Evolutionary conservation across 1,140 invertebrate species (phyloP), one percentile per base, ranked within the genome.

Genomic region (Antheraea mylitta): DNA sequence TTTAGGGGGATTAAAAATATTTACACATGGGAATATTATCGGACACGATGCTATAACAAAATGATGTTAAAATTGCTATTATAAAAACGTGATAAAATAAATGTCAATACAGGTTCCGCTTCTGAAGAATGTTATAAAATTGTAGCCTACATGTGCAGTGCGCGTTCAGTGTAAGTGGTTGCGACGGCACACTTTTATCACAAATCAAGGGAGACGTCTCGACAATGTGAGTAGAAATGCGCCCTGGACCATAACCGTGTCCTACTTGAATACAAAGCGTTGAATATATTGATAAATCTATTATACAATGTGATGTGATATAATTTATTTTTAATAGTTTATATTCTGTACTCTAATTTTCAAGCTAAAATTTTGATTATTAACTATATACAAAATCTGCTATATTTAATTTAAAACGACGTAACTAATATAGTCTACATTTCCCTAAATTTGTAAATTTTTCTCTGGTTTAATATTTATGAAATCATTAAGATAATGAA

Each of bases 101-200:
- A 53, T 11, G 45, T 53, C 45, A 13, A 53, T 53, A 53, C 7
- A 53, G 7, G 45, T 53, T 53, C 45, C 45, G 16, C 16, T 53
- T 53, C 7, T 53, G 45, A 53, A 53, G 11, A 53, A 16, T 53
- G 10, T 53, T 53, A 53, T 53, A 53, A 53, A 53, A 53, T 7
- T 22, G 60, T 13, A 61, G 19, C 30, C 18, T 61, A 61, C 19
- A 61, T 61, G 30, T 61, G 19, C 19, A 61, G 13, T 61, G 60
- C 19, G 30, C 67, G 70, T 70, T 68, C 66, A 66, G 3, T 38
- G 67, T 69, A 77, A 70, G 68, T 75, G 73, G 63, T 68, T 60
- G 64, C 66, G 30, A 48, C 62, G 73, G 59, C 67, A 78, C 68
- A 73, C 69, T 72, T 76, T 76, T 74, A 74, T 76, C 70, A 76